Evolutionary conservation across 1,140 invertebrate genomes (phyloP).

Genomic region (Wasmannia auropunctata): DNA sequence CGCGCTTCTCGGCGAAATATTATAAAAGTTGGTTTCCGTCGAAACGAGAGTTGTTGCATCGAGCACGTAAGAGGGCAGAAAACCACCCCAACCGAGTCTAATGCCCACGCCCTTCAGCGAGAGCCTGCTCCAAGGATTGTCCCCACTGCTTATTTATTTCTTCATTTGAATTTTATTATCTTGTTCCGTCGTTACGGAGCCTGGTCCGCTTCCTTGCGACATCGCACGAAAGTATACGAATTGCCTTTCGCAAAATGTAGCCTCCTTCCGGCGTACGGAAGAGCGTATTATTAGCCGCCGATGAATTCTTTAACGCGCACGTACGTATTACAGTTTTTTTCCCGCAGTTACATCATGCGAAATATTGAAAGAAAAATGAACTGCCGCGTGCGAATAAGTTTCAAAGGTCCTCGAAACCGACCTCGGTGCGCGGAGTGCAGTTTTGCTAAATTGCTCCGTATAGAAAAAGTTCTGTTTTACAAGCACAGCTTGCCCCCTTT

Average conservation of each 20-base stretch:
- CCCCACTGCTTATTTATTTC: constrained; percentile 84
- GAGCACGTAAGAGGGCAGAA: constrained; percentile 78
- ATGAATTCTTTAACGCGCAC: constrained; percentile 79
- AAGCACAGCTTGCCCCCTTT: constrained; percentile 53
- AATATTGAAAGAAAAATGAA: constrained; percentile 52
- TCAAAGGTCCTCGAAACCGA: constrained; percentile 77
- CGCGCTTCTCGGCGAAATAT: constrained; percentile 58
- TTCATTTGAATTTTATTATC: constrained; percentile 86
- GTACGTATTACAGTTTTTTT: constrained; percentile 78
- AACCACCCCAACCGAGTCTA: constrained; percentile 67
- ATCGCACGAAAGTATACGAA: background rate
- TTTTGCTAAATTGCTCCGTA: constrained; percentile 80
- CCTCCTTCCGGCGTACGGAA: background rate
- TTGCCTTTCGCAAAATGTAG: constrained; percentile 30
- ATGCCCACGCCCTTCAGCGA: constrained; percentile 64
- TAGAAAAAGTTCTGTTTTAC: constrained; percentile 75
- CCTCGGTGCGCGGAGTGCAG: constrained; percentile 70
- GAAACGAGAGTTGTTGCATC: constrained; percentile 84
- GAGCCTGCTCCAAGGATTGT: constrained; percentile 76
- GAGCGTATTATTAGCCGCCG: constrained; percentile 72
- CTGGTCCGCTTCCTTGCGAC: constrained; percentile 44
- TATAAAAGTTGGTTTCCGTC: constrained; percentile 66
- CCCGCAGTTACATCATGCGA: constrained; percentile 52
- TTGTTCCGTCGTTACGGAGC: constrained; percentile 74
- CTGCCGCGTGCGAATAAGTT: constrained; percentile 72